Percentiles rank a stretch among this genome's conserved stretches.
Evolutionary conservation across 2,113 vertebrate species (phyloP).

Genomic region (Serilophus lunatus): DNA sequence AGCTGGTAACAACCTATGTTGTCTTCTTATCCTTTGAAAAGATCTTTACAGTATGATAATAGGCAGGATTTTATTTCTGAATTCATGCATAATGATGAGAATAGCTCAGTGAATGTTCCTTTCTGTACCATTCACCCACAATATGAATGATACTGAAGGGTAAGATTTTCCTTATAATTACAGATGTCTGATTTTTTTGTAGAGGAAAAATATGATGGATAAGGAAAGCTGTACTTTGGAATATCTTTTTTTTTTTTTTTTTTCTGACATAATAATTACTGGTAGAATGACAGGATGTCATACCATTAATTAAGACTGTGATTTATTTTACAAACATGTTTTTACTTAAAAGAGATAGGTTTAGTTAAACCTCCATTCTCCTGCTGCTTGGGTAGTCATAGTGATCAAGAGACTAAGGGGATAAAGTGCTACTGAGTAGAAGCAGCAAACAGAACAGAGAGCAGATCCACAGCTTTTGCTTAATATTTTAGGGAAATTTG

Average conservation of each 20-base stretch:
- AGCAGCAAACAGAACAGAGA: neutral
- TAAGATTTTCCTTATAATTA: neutral
- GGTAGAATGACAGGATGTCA: neutral
- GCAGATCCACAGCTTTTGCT: neutral
- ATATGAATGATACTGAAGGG: neutral
- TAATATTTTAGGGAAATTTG: neutral
- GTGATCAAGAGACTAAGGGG: neutral
- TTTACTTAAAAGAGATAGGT: neutral
- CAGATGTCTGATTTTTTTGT: neutral
- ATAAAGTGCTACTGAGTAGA: neutral
- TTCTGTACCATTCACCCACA: neutral
- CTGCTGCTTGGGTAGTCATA: neutral
- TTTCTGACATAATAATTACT: neutral
- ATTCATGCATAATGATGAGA: neutral
- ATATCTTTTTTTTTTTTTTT: neutral
- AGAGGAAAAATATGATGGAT: neutral
- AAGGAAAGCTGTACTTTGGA: neutral
- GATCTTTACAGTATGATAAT: neutral
- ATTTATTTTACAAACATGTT: neutral
- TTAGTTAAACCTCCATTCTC: neutral
- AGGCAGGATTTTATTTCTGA: neutral
- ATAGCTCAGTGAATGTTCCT: neutral
- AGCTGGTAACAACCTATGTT: neutral
- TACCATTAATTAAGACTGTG: neutral
- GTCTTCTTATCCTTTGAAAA: neutral